These are phyloP conservation scores for Penaeus vannamei DNA, from an alignment of 1,140 invertebrate genomes.

Conservation along the genomic window DNA sequence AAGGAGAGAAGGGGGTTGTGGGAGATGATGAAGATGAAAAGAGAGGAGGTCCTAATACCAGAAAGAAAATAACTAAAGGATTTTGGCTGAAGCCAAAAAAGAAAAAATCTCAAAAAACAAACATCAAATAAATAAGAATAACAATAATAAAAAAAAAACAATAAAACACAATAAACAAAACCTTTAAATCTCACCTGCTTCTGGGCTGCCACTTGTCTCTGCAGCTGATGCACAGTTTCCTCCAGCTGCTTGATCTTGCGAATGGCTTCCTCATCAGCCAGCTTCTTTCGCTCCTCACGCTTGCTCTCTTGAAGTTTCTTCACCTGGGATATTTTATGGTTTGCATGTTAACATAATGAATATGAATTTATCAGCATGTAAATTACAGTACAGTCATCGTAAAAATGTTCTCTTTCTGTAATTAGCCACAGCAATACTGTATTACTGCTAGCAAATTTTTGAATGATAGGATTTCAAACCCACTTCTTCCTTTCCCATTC, in stretches of 20 bases:
- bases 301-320: slow-evolving; percentile 84
- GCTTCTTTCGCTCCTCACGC: slow-evolving; percentile 90
- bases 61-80: too few relatives aligned
- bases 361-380: too few relatives aligned
- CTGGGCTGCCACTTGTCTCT: slow-evolving; percentile 77
- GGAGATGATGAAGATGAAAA: too few relatives aligned
- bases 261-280: slow-evolving; percentile 95
- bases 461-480: too few relatives aligned
- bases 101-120: too few relatives aligned
- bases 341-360: background rate
- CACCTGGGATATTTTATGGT: slow-evolving; percentile 66
- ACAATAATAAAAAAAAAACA: background rate
- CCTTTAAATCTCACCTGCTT: slow-evolving; percentile 77
- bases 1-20: too few relatives aligned
- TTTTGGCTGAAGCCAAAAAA: slow-evolving; percentile 74
- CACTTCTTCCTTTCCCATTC: too few relatives aligned
- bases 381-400: too few relatives aligned
- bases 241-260: slow-evolving; percentile 96
- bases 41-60: too few relatives aligned
- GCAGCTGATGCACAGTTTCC: slow-evolving; percentile 80
- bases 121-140: background rate
- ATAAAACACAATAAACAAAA: background rate
- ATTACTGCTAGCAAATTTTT: too few relatives aligned
- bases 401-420: too few relatives aligned
- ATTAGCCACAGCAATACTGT: too few relatives aligned